Evolutionary conservation across 2,113 vertebrate genomes (phyloP).

Genomic region (Mesoclemmys tuberculata): DNA sequence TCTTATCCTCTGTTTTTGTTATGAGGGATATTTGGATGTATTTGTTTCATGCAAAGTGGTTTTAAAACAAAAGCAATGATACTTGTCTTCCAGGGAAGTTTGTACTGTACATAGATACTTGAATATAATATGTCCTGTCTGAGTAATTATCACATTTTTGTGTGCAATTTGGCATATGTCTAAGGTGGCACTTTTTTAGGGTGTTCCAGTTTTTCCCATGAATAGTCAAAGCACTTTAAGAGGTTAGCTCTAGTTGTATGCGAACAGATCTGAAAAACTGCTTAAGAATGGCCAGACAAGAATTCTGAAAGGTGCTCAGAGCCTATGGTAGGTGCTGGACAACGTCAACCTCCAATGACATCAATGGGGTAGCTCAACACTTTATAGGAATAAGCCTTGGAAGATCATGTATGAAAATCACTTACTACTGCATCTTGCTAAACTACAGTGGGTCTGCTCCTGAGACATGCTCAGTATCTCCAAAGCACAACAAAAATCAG

Average conservation of each 20-base stretch:
- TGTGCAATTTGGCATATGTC: slow-evolving; percentile 49
- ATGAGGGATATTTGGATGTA: slow-evolving; percentile 22
- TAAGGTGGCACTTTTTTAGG: slow-evolving; percentile 29
- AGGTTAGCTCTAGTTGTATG: slow-evolving; percentile 23
- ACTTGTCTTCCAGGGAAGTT: background rate
- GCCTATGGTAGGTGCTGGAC: rapidly evolving
- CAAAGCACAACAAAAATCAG: rapidly evolving
- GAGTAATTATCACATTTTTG: slow-evolving; percentile 35
- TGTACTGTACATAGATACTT: slow-evolving; percentile 41
- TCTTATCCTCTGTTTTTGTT: slow-evolving; percentile 40
- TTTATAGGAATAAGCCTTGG: background rate
- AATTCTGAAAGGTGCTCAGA: background rate
- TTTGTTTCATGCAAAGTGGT: slow-evolving; percentile 28
- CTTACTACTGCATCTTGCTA: background rate
- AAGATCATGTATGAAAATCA: background rate
- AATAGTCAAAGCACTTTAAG: slow-evolving; percentile 42
- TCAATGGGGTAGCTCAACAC: background rate
- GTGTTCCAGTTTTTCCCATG: slow-evolving; percentile 57
- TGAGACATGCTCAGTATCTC: rapidly evolving
- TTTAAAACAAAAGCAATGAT: slow-evolving; percentile 11
- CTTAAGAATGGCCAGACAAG: background rate
- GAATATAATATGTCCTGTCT: slow-evolving; percentile 21
- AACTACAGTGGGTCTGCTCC: background rate
- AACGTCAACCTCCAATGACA: background rate
- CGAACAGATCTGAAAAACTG: slow-evolving; percentile 19